These are phyloP conservation scores for Pituophis catenifer DNA, from an alignment of 2,113 vertebrate genomes.

Conservation along the genomic window DNA sequence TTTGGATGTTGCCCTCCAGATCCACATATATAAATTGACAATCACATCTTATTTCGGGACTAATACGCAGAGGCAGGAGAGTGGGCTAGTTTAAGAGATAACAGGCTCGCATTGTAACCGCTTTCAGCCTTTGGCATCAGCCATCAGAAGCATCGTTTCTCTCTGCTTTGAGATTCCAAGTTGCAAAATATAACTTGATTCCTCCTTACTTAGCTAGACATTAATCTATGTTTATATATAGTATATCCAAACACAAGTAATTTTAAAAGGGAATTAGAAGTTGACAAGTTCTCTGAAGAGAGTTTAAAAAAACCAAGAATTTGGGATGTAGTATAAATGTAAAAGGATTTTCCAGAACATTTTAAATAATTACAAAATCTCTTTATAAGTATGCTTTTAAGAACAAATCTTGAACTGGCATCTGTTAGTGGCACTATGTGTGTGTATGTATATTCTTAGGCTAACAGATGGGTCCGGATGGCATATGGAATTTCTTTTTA, in stretches of 20 bases:
- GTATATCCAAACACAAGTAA: neutral
- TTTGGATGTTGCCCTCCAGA: neutral
- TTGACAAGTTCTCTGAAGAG: neutral
- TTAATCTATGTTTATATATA: neutral
- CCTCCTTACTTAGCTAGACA: neutral
- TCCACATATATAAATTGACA: neutral
- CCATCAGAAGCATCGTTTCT: neutral
- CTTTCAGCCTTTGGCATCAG: neutral
- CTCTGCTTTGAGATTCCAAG: neutral
- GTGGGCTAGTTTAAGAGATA: neutral
- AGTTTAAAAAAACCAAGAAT: neutral
- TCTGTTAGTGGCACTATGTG: neutral
- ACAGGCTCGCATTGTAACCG: neutral
- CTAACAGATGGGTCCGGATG: neutral
- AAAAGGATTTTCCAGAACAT: neutral
- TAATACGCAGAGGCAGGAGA: neutral
- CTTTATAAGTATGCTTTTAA: neutral
- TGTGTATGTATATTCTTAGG: neutral
- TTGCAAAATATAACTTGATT: neutral
- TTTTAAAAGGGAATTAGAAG: neutral
- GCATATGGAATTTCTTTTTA: neutral
- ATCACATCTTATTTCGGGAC: neutral
- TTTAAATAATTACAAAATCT: neutral
- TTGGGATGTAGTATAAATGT: neutral
- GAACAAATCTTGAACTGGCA: neutral